Percentiles rank a stretch among this genome's conserved stretches.
These are phyloP conservation scores for Chymomyza amoena DNA, from an alignment of 2,888 invertebrate species.

Conservation along the genomic window DNA sequence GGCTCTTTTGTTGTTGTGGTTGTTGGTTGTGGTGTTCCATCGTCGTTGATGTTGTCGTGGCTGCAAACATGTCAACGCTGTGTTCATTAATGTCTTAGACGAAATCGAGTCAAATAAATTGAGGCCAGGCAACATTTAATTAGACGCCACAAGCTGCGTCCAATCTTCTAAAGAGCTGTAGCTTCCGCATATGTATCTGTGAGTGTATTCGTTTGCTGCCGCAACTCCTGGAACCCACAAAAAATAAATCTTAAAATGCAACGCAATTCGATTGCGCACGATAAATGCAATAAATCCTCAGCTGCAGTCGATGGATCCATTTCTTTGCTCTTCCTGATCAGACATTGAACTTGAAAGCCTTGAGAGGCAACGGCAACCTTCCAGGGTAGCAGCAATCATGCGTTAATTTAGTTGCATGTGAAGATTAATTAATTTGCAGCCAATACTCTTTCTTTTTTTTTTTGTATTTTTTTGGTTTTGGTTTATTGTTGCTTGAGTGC, in stretches of 20 bases:
- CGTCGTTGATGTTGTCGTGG: constrained; percentile 23
- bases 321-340: constrained; percentile 9
- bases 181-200: constrained; percentile 52
- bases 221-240: constrained; percentile 13
- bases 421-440: constrained; percentile 72
- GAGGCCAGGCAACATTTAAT: constrained; percentile 57
- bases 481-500: background rate
- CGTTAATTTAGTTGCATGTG: constrained; percentile 74
- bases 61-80: constrained; percentile 62
- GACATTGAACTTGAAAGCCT: constrained; percentile 38
- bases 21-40: background rate
- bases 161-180: background rate
- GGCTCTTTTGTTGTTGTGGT: constrained; percentile 18
- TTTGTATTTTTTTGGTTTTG: background rate
- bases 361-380: constrained; percentile 17
- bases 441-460: constrained; percentile 22
- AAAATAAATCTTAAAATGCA: constrained; percentile 56
- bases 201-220: background rate
- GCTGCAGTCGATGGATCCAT: constrained; percentile 1
- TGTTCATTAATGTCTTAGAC: constrained; percentile 67
- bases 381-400: constrained; percentile 54
- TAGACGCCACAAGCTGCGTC: constrained; percentile 38
- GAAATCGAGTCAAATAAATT: constrained; percentile 66
- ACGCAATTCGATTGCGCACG: constrained; percentile 64
- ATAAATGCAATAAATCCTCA: constrained; percentile 65